Evolutionary conservation across 2,113 vertebrate genomes (phyloP).

Genomic region (Ophthalmolycus amberensis): DNA sequence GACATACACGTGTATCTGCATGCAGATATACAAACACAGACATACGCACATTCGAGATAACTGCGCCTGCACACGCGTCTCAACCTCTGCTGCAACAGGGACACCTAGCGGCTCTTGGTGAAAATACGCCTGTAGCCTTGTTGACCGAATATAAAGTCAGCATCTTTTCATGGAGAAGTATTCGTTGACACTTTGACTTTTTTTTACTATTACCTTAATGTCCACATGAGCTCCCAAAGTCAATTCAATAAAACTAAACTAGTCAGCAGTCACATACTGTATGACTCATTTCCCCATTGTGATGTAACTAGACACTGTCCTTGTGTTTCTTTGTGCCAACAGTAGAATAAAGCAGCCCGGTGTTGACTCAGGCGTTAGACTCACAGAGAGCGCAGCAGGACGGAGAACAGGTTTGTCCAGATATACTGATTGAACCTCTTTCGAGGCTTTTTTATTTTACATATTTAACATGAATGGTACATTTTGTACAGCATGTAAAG

Average conservation of each 20-base stretch:
- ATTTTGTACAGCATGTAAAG: not conserved
- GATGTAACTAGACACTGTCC: slow-evolving; percentile 37
- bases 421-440: not conserved
- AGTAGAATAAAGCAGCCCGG: slow-evolving; percentile 42
- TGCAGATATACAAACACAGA: slow-evolving; percentile 1
- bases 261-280: not conserved
- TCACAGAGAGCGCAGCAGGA: slow-evolving; percentile 29
- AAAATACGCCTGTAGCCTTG: not conserved
- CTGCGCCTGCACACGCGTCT: not conserved
- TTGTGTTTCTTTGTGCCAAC: slow-evolving; percentile 51
- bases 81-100: slow-evolving; percentile 68
- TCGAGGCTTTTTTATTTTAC: not conserved
- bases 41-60: slow-evolving; percentile 7
- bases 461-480: not conserved
- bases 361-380: slow-evolving; percentile 54
- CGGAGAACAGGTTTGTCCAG: slow-evolving; percentile 70
- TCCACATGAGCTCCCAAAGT: not conserved
- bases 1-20: slow-evolving; percentile 22
- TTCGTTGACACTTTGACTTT: not conserved
- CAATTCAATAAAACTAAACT: not conserved
- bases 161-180: not conserved
- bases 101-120: slow-evolving; percentile 64
- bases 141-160: slow-evolving; percentile 8
- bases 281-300: not conserved
- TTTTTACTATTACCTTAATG: not conserved